Evolutionary conservation across 2,888 invertebrate species (phyloP), one percentile per base, ranked within the genome.

Genomic region (Oxystoma pomonae): DNA sequence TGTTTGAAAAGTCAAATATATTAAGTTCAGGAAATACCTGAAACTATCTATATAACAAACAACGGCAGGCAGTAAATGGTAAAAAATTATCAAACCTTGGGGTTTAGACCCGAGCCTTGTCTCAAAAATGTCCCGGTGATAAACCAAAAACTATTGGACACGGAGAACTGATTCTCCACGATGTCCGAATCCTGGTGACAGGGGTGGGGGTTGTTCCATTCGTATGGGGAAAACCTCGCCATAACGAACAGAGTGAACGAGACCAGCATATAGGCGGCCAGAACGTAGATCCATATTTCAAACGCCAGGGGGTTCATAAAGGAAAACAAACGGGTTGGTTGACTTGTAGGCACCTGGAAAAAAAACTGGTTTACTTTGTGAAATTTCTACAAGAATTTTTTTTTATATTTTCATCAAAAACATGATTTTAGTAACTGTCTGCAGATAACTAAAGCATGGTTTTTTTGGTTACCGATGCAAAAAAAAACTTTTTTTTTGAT

Each of bases 201-300:
- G 0, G 91, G 89, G 75, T 92, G 88, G 3, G 88, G 88, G 77
- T 90, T 90, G 73, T 92, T 90, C 94, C 95, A 95, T 80, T 98
- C 98, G 80, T 96, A 96, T 0, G 98, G 98, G 22, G 94, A 95
- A 81, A 98, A 98, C 69, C 97, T 84, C 5, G 98, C 98, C 87
- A 98, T 92, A 61, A 98, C 93, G 81, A 97, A 98, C 72, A 98
- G 85, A 0, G 95, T 94, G 79, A 94, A 92, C 20, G 94, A 93
- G 67, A 98, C 97, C 70, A 97, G 86, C 70, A 97, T 86, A 81
- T 98, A 98, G 16, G 97, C 96, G 19, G 94, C 94, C 69, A 96
- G 82, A 65, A 96, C 94, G 83, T 96, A 94, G 68, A 97, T 83
- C 98, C 98, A 98, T 72, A 98, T 98, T 82, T 98, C 95, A 72